Conservation (phyloP, 2,797 vertebrate genomes). For the Rhynchotus rufescens region DNA sequence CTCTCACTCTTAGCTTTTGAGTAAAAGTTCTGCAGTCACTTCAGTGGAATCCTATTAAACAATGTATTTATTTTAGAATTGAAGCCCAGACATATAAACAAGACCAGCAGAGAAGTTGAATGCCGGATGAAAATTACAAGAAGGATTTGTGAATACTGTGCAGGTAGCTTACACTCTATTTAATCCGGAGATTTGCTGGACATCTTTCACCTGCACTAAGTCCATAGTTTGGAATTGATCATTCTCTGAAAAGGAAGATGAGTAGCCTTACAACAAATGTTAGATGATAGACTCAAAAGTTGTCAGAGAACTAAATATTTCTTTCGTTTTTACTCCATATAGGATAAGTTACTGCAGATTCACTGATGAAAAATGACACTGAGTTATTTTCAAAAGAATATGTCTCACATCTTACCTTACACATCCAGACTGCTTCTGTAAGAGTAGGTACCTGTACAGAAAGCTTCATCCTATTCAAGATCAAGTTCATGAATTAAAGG, state of each 20-base stretch:
- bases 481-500: not conserved
- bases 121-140: not conserved
- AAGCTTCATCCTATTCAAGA: not conserved
- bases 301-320: not conserved
- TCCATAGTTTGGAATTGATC: not conserved
- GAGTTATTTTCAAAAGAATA: not conserved
- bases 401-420: not conserved
- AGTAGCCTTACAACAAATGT: accelerated
- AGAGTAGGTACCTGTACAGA: not conserved
- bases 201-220: not conserved
- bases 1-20: not conserved
- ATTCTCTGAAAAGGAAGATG: accelerated
- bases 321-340: not conserved
- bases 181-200: not conserved
- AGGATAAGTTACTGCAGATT: not conserved
- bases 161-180: not conserved
- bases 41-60: not conserved
- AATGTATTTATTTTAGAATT: not conserved
- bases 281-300: not conserved
- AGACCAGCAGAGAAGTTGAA: not conserved
- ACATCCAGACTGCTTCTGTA: not conserved
- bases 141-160: not conserved
- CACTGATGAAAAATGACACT: not conserved
- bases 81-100: not conserved
- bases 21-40: not conserved